phyloP scores from a whole-genome alignment of 2,113 vertebrate species.

The Cavia aperea region DNA sequence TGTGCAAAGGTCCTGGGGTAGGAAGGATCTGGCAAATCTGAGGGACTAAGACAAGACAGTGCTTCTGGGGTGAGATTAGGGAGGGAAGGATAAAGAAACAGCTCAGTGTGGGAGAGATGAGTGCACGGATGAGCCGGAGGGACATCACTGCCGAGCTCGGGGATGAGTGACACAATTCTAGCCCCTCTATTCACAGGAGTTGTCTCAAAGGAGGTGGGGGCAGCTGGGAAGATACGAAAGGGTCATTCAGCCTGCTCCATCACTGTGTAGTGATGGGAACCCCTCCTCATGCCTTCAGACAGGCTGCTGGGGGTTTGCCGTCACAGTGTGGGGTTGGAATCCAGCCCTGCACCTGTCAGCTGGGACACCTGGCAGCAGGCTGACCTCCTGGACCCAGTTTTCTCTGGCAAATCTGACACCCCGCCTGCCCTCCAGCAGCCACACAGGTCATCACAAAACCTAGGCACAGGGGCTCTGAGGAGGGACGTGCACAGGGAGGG shows the following conservation, averaged over 20 bases:
- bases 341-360: background rate
- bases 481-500: background rate
- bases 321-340: background rate
- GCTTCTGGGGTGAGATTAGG: background rate
- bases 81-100: background rate
- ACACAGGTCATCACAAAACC: background rate
- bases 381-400: background rate
- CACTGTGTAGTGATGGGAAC: background rate
- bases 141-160: rapidly evolving
- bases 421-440: background rate
- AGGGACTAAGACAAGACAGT: background rate
- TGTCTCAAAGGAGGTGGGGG: background rate
- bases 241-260: background rate
- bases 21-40: background rate
- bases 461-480: background rate
- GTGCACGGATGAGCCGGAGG: background rate
- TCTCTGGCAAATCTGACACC: background rate
- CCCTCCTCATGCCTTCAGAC: background rate
- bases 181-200: background rate
- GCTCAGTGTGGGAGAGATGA: background rate
- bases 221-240: background rate
- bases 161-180: rapidly evolving
- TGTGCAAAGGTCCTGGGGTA: slow-evolving; percentile 31
- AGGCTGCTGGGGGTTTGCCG: background rate
- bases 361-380: background rate